Conservation (phyloP, 2,113 vertebrate genomes). For the Myanophis thanlyinensis region DNA sequence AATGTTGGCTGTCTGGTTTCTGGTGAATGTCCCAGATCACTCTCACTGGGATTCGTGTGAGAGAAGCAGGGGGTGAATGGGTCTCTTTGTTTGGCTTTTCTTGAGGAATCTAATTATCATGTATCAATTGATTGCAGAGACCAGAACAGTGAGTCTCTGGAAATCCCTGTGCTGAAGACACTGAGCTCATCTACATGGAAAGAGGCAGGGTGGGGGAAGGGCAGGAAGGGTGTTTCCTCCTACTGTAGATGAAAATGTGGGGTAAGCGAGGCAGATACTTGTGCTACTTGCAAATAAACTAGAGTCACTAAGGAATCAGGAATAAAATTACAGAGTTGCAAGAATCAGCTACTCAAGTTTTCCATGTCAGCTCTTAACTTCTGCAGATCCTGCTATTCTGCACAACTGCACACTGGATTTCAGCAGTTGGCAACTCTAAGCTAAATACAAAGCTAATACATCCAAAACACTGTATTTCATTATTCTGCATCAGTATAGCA, state of each 20-base stretch:
- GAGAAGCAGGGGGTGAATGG: conserved; percentile 69
- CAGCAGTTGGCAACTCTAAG: not conserved
- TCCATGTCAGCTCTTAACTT: not conserved
- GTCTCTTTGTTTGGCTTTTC: conserved; percentile 69
- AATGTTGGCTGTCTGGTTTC: conserved; percentile 71
- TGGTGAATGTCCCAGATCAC: conserved; percentile 58
- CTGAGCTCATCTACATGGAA: conserved; percentile 37
- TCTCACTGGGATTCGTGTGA: conserved; percentile 67
- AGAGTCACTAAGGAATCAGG: not conserved
- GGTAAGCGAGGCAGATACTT: not conserved
- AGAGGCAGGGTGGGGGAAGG: not conserved
- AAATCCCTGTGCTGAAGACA: conserved; percentile 62
- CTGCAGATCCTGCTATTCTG: not conserved
- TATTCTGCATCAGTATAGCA: not conserved
- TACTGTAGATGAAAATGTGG: not conserved
- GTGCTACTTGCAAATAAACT: not conserved
- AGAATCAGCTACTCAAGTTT: not conserved
- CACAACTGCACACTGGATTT: not conserved
- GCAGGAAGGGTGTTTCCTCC: not conserved
- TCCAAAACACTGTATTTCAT: not conserved
- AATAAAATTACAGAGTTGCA: not conserved
- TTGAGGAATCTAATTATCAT: conserved; percentile 71
- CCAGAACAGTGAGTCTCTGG: conserved; percentile 67
- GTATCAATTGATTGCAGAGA: conserved; percentile 73
- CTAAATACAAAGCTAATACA: not conserved